Conservation (phyloP, 2,888 invertebrate species). For the Tethea ocularis region DNA sequence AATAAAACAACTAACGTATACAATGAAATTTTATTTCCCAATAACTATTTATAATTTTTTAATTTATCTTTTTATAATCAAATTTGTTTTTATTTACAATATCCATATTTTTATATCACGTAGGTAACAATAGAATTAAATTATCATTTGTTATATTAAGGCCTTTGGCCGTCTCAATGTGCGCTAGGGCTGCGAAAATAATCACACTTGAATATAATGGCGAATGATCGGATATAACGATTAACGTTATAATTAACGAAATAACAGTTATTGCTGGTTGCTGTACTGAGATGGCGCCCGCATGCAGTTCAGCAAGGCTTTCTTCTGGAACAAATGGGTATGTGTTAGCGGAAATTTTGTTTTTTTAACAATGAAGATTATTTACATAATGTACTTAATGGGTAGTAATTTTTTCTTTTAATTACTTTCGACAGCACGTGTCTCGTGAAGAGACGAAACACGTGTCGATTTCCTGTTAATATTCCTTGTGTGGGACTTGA, state of each 20-base stretch:
- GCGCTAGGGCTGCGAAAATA: constrained; percentile 48
- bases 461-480: too few species aligned
- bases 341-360: constrained; percentile 34
- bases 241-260: constrained; percentile 39
- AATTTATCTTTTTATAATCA: constrained; percentile 47
- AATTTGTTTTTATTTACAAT: constrained; percentile 51
- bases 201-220: constrained; percentile 50
- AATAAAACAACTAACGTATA: constrained; percentile 51
- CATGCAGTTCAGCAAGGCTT: constrained; percentile 80
- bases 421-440: too few species aligned
- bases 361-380: not conserved
- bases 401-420: too few species aligned
- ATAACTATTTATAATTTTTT: constrained; percentile 64
- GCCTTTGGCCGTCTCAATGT: constrained; percentile 47
- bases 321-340: constrained; percentile 77
- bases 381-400: not conserved
- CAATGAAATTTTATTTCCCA: constrained; percentile 77
- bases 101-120: constrained; percentile 62
- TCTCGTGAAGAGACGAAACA: too few species aligned
- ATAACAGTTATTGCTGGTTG: constrained; percentile 51
- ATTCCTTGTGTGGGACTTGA: too few species aligned
- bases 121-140: constrained; percentile 62
- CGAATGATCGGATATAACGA: constrained; percentile 43
- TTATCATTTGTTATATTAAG: constrained; percentile 37
- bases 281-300: constrained; percentile 52